A percentile compares a stretch with the other conserved stretches of the same genome.
Conservation (phyloP, 1,140 invertebrate species). For the Drosophila melanogaster region DNA sequence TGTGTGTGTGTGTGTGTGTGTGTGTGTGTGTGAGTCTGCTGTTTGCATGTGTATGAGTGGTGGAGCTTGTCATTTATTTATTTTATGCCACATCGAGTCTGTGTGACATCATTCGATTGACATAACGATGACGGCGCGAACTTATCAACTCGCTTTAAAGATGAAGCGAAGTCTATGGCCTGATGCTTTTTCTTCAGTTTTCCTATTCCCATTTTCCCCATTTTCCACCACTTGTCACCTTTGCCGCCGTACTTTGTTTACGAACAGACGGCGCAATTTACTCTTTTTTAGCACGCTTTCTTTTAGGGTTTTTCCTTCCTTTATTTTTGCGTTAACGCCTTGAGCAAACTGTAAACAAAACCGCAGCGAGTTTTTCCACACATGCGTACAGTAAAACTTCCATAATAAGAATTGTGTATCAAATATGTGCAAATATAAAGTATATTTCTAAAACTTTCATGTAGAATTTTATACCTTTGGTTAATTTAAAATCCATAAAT, state of each 20-base stretch:
- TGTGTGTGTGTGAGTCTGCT: background rate
- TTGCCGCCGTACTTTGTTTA: conserved; percentile 19
- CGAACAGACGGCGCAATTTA: conserved; percentile 17
- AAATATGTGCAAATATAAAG: background rate
- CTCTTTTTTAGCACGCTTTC: background rate
- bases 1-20: background rate
- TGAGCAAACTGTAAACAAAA: conserved; percentile 42
- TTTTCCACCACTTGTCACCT: conserved; percentile 11
- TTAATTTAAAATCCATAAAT: no score
- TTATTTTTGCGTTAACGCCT: conserved; percentile 43
- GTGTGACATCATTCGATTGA: conserved; percentile 70
- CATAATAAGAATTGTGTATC: background rate
- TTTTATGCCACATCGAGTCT: conserved; percentile 46
- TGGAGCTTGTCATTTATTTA: conserved; percentile 48
- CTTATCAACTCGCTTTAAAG: conserved; percentile 22
- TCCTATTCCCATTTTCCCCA: background rate
- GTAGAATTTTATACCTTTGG: no score
- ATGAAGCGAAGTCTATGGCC: background rate
- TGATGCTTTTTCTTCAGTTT: background rate
- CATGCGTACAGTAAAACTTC: background rate
- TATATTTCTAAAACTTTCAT: no score
- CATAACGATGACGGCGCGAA: conserved; percentile 41
- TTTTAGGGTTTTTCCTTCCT: background rate
- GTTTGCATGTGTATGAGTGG: conserved; percentile 18
- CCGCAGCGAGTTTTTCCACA: background rate